Base-by-base conservation (phyloP, 2,797 vertebrate genomes). In the Capromys pilorides region DNA sequence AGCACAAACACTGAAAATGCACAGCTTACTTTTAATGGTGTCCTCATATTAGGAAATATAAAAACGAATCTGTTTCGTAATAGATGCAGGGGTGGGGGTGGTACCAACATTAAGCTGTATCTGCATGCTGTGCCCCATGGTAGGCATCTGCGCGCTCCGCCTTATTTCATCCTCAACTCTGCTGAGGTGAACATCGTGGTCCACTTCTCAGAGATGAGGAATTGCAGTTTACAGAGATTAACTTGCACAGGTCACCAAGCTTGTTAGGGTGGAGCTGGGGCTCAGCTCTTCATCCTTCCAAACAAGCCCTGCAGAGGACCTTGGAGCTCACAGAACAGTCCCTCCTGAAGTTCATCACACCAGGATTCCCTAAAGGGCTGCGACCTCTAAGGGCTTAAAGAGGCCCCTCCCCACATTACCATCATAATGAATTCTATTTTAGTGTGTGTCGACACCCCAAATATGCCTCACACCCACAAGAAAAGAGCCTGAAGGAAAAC, bases 21-120 rank as follows among this genome's bases (percentile, higher is more conserved):
- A 84, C 69, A 88, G 64, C 69, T 88, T 93, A 75, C 82, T 90
- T 95, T 90, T 86, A 86, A 66, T 31, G 59, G 59, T 18, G 39
- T 80, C 26, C 67, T 91, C 92, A 57, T 66, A 66, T 31, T 61
- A 83, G n/a, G 69, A 81, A 24, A 24, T 81, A 66, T 41, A 39
- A 10, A 91, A 75, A 64, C 28, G 12, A 88, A 78, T 28, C n/a
- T 13, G 28, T 64, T 88, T 93, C 85, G 26, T 21, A 88, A 92
- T 0, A 86, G 78, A n/a, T n/a, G n/a, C n/a, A n/a, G n/a, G n/a
- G n/a, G n/a, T n/a, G n/a, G 57, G 12, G 31, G 8, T 4, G 10
- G 39, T 28, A 86, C 11, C 61, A 21, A 6, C 13, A 73, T 10
- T 61, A 22, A 82, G 24, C n/a, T 61, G 54, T 83, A 59, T 83